phyloP scores from a whole-genome alignment of 1,140 invertebrate genomes.

The Trachymyrmex cornetzi region DNA sequence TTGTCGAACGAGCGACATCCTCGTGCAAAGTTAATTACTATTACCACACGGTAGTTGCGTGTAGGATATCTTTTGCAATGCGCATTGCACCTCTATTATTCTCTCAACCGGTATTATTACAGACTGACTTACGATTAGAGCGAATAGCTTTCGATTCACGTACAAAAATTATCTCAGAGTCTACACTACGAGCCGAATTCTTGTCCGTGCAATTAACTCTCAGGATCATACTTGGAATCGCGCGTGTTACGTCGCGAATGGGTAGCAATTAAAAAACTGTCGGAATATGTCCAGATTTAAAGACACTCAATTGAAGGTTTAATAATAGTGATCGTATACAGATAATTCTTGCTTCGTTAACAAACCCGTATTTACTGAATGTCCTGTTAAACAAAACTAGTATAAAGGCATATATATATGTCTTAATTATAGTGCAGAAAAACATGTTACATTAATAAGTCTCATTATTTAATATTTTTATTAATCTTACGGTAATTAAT shows the following conservation, averaged over 20 bases:
- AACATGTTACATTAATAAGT: background rate
- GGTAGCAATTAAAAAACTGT: conserved; percentile 53
- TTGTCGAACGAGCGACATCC: conserved; percentile 48
- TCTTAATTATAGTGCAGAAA: background rate
- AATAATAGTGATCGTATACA: conserved; percentile 45
- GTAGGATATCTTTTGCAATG: conserved; percentile 49
- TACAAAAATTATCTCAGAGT: conserved; percentile 37
- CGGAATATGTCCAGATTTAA: conserved; percentile 19
- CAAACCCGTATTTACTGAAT: background rate
- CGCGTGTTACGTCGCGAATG: conserved; percentile 13
- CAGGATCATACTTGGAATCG: conserved; percentile 19
- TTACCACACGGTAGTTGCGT: conserved; percentile 43
- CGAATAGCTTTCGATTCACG: conserved; percentile 28
- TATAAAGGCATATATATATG: background rate
- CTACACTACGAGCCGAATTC: conserved; percentile 27
- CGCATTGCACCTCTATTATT: conserved; percentile 43
- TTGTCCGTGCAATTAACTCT: conserved; percentile 45
- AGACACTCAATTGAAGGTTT: conserved; percentile 30
- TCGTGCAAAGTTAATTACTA: conserved; percentile 50
- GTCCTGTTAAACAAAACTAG: background rate
- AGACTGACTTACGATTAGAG: conserved; percentile 30
- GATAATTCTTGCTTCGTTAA: conserved; percentile 25
- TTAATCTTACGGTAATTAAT: background rate
- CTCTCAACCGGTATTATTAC: conserved; percentile 43
- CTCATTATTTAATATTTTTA: background rate